Percentiles rank a stretch among this genome's conserved stretches.
These are phyloP conservation scores for Leptinotarsa undecemlineata DNA, from an alignment of 1,140 invertebrate genomes.

Conservation along the genomic window DNA sequence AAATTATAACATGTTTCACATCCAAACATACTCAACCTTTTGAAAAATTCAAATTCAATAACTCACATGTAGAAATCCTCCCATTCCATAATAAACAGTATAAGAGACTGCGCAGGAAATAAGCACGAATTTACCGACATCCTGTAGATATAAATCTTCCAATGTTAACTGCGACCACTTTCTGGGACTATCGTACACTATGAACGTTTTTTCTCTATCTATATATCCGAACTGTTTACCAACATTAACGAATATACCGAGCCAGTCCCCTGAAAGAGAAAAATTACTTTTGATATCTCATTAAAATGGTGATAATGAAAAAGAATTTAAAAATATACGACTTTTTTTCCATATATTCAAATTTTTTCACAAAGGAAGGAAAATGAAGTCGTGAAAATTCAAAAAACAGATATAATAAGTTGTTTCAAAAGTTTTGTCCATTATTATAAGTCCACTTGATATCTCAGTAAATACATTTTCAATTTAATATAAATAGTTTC, in stretches of 20 bases:
- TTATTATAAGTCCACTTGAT: no score
- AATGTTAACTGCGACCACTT: conserved; percentile 45
- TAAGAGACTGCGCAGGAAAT: conserved; percentile 60
- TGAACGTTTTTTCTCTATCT: conserved; percentile 42
- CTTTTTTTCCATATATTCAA: no score
- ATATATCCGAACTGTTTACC: conserved; percentile 60
- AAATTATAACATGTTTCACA: no score
- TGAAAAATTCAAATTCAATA: neutral
- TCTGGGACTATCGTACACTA: conserved; percentile 17
- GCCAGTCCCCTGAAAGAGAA: conserved; percentile 64
- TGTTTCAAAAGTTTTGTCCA: no score
- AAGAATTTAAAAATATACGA: no score
- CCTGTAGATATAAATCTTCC: conserved; percentile 59
- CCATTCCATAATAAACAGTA: conserved; percentile 62
- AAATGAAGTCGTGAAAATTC: no score
- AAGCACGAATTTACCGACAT: conserved; percentile 58
- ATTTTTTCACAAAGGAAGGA: no score
- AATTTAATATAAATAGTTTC: no score
- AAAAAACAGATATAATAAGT: no score
- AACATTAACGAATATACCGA: conserved; percentile 64
- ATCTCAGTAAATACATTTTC: no score
- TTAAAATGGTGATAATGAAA: no score
- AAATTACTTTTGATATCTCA: neutral
- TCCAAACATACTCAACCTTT: no score
- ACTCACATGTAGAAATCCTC: conserved; percentile 70